Evolutionary conservation across 2,888 invertebrate genomes (phyloP).

Genomic region (Serrognathus titanus): DNA sequence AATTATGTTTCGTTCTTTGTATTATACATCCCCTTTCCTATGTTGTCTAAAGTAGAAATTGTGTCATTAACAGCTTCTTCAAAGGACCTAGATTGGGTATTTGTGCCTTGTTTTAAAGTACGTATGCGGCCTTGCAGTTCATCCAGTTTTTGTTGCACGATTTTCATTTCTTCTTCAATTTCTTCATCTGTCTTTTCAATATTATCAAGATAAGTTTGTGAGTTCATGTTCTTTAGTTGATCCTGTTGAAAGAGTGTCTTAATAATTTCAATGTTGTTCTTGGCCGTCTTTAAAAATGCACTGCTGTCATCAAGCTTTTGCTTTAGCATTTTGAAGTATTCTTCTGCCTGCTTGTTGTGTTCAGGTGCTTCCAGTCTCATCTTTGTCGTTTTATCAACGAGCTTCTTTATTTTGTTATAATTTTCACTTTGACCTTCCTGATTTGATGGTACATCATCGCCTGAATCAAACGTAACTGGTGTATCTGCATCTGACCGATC

Average conservation of each 20-base stretch:
- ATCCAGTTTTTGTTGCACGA: conserved; percentile 30
- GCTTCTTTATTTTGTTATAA: conserved; percentile 27
- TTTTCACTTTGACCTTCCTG: conserved; percentile 7
- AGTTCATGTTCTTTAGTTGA: conserved; percentile 23
- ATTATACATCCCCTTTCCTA: conserved; percentile 22
- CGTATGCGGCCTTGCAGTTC: conserved; percentile 22
- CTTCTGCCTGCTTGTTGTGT: conserved; percentile 35
- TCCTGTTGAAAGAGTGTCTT: conserved; percentile 40
- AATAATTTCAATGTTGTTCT: conserved; percentile 42
- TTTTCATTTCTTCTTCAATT: conserved; percentile 39
- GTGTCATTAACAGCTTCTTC: conserved; percentile 24
- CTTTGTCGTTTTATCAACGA: conserved; percentile 39
- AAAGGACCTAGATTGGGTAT: conserved; percentile 17
- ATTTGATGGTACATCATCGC: no score
- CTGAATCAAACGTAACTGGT: no score
- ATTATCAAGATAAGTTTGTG: conserved; percentile 22
- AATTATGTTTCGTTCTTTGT: conserved; percentile 6
- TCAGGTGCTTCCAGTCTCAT: conserved; percentile 36
- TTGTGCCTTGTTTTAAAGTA: conserved; percentile 17
- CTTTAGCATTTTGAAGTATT: conserved; percentile 35
- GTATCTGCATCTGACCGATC: no score
- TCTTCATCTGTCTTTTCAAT: conserved; percentile 35
- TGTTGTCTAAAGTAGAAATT: conserved; percentile 23
- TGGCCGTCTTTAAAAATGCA: conserved; percentile 37
- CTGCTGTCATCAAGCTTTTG: conserved; percentile 37